Evolutionary conservation across 2,888 invertebrate species (phyloP).

Genomic region (Exephanes ischioxanthus): DNA sequence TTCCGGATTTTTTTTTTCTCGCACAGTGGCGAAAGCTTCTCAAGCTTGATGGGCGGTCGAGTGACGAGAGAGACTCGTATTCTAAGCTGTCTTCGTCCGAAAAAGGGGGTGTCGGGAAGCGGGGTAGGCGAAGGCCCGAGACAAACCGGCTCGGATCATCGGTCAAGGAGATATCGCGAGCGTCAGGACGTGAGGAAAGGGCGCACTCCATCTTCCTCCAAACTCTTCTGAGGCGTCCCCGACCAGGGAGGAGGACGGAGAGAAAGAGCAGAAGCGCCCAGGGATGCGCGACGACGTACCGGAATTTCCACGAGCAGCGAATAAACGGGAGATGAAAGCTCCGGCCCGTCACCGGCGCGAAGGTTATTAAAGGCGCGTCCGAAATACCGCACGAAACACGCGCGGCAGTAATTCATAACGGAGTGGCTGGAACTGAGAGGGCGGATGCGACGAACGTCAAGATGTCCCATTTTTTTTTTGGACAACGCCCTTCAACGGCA

Average conservation of each 20-base stretch:
- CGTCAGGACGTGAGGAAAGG: slow-evolving; percentile 56
- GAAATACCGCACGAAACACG: slow-evolving; percentile 59
- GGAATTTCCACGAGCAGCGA: slow-evolving; percentile 37
- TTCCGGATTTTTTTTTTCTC: background rate
- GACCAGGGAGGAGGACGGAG: background rate
- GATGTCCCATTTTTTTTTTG: background rate
- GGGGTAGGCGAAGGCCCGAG: slow-evolving; percentile 3
- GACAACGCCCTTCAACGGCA: background rate
- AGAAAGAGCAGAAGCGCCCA: background rate
- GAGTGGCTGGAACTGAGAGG: background rate
- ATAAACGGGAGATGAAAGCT: slow-evolving; percentile 20
- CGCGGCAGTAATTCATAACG: slow-evolving; percentile 62
- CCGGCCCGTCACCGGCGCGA: slow-evolving; percentile 24
- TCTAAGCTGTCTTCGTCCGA: slow-evolving; percentile 16
- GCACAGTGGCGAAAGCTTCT: slow-evolving; percentile 3
- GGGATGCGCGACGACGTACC: slow-evolving; percentile 19
- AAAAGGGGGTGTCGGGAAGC: background rate
- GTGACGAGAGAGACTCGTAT: slow-evolving; percentile 2
- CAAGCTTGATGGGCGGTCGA: slow-evolving; percentile 22
- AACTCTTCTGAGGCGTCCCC: background rate
- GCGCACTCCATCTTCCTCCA: slow-evolving; percentile 54
- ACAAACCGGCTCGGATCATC: slow-evolving; percentile 55
- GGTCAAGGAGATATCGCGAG: slow-evolving; percentile 62
- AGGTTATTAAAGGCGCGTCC: slow-evolving; percentile 71
- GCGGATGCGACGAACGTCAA: slow-evolving; percentile 7